Percentiles rank a stretch among this genome's conserved stretches.
These are phyloP conservation scores for Phylloscopus collybita DNA, from an alignment of 2,797 vertebrate genomes.

Conservation along the genomic window DNA sequence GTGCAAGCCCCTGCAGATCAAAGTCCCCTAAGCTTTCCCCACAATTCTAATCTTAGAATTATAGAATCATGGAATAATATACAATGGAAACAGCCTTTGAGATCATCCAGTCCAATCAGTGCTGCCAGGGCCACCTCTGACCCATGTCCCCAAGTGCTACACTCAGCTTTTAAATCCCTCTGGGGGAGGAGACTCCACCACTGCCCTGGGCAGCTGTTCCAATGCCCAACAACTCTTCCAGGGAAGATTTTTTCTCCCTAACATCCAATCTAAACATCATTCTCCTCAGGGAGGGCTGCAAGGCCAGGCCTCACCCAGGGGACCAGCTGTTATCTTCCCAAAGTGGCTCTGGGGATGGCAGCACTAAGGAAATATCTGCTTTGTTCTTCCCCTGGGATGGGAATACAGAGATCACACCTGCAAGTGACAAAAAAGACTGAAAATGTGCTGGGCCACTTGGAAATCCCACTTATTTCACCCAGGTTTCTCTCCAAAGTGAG, in stretches of 20 bases:
- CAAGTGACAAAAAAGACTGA: background rate
- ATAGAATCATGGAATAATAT: background rate
- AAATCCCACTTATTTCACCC: background rate
- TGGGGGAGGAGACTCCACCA: background rate
- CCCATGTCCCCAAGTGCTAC: background rate
- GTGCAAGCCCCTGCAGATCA: background rate
- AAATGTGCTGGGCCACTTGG: background rate
- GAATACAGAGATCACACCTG: background rate
- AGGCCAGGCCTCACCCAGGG: background rate
- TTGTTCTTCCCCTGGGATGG: background rate
- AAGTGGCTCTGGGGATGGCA: background rate
- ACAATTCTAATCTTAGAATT: background rate
- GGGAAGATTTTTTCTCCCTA: too few species aligned
- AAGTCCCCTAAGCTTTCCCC: background rate
- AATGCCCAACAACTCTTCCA: background rate
- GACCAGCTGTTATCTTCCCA: background rate
- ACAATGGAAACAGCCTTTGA: background rate
- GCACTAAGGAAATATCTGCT: background rate
- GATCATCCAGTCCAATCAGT: background rate
- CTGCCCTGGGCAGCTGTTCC: background rate
- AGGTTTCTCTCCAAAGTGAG: background rate
- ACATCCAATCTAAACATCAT: background rate
- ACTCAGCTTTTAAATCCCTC: accelerated
- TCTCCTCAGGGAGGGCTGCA: background rate
- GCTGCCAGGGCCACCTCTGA: background rate